These are phyloP conservation scores for Aleiodes sp. DNA, from an alignment of 1,140 invertebrate species.

Conservation along the genomic window DNA sequence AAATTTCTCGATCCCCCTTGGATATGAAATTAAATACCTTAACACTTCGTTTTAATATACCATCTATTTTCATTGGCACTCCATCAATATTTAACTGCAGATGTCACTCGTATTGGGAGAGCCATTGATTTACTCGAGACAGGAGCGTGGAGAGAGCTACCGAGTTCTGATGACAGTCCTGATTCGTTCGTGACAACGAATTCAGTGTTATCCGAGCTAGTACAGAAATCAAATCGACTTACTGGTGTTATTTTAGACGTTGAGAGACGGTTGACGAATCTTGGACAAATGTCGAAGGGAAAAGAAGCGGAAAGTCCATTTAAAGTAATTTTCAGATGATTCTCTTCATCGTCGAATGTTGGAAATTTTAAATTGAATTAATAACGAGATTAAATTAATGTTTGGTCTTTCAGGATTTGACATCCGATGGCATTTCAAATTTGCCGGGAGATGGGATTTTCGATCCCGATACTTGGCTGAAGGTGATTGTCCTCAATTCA, in stretches of 20 bases:
- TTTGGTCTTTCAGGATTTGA: no score
- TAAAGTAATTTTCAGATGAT: no score
- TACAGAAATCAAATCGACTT: background rate
- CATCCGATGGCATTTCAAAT: no score
- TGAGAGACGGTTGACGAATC: no score
- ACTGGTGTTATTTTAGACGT: background rate
- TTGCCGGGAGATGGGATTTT: no score
- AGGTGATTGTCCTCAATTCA: slow-evolving; percentile 45
- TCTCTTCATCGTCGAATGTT: no score
- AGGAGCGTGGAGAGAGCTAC: background rate
- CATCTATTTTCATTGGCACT: background rate
- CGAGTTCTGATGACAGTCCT: background rate
- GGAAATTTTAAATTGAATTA: no score
- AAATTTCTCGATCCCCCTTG: no score
- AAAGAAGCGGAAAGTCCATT: background rate
- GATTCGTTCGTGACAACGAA: background rate
- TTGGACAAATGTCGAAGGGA: no score
- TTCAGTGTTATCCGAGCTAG: background rate
- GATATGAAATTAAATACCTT: background rate
- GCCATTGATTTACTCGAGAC: background rate
- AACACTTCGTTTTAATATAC: background rate
- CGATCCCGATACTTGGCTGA: slow-evolving; percentile 52
- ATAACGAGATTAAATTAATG: no score
- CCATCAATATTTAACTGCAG: background rate
- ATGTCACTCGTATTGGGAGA: background rate